Evolutionary conservation across 2,888 invertebrate species (phyloP).

Genomic region (Cyclophora albipunctata): DNA sequence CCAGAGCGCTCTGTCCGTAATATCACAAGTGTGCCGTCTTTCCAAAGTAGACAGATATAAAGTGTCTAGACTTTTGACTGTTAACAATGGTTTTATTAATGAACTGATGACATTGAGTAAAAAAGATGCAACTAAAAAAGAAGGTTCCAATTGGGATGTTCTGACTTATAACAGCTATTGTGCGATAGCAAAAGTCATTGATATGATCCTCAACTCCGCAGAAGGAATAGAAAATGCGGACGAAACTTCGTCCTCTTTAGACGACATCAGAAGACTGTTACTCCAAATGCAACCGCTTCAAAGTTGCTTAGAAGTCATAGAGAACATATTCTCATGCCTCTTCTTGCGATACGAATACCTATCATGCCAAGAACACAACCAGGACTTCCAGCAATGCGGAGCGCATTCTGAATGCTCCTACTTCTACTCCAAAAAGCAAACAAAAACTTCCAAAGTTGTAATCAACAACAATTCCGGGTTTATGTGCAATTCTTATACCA

Average conservation of each 20-base stretch:
- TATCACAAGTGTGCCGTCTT: constrained; percentile 68
- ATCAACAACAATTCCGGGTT: constrained; percentile 61
- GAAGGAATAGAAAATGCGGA: constrained; percentile 46
- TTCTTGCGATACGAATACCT: constrained; percentile 80
- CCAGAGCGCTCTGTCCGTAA: constrained; percentile 65
- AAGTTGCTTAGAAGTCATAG: constrained; percentile 78
- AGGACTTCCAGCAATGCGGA: constrained; percentile 53
- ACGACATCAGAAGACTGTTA: constrained; percentile 64
- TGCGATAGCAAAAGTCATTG: constrained; percentile 66
- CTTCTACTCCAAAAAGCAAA: constrained; percentile 63
- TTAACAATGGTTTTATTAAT: constrained; percentile 59
- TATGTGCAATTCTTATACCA: constrained; percentile 75
- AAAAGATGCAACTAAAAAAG: constrained; percentile 30
- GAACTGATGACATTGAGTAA: constrained; percentile 47
- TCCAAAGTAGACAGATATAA: constrained; percentile 68
- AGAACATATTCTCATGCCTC: constrained; percentile 82
- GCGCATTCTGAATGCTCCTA: constrained; percentile 69
- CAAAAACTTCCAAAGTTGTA: constrained; percentile 33
- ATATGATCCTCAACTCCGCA: constrained; percentile 58
- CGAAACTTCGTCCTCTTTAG: constrained; percentile 54
- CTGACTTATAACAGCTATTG: constrained; percentile 70
- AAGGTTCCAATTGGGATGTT: constrained; percentile 56
- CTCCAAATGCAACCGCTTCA: constrained; percentile 60
- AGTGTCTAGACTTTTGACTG: constrained; percentile 61
- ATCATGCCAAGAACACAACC: constrained; percentile 66